phyloP scores from a whole-genome alignment of 2,888 invertebrate genomes.

The Coelopa pilipes region DNA sequence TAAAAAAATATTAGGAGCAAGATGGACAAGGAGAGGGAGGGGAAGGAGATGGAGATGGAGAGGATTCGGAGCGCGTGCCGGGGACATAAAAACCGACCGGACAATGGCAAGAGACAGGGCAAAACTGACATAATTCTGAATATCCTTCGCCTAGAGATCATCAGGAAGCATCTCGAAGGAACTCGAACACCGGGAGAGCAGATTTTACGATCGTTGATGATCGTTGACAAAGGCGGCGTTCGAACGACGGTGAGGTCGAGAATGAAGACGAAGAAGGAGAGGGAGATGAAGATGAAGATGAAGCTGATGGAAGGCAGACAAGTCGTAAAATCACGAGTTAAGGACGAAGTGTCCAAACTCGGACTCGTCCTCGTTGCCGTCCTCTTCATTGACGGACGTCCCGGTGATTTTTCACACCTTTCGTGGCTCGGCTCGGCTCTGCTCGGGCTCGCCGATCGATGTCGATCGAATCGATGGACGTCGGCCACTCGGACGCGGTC shows the following conservation, averaged over 20 bases:
- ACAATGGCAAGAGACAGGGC: neutral
- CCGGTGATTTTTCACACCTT: slow-evolving; percentile 3
- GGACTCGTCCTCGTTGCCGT: neutral
- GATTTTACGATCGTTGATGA: neutral
- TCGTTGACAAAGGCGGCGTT: neutral
- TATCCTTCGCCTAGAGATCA: neutral
- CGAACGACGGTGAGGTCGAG: neutral
- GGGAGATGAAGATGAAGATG: neutral
- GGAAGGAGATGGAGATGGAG: neutral
- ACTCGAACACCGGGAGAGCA: neutral
- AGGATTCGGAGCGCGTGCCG: neutral
- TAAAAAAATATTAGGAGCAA: slow-evolving; percentile 1
- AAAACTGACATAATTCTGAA: neutral
- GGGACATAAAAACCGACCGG: slow-evolving; percentile 8
- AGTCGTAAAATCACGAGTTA: neutral
- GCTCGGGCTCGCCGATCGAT: too few relatives aligned
- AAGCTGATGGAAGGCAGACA: neutral
- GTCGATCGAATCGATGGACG: too few relatives aligned
- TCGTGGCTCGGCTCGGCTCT: neutral
- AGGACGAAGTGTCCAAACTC: neutral
- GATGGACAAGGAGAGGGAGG: neutral
- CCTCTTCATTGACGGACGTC: neutral
- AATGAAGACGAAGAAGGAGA: too few relatives aligned
- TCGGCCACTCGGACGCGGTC: too few relatives aligned
- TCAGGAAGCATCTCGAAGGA: neutral